A percentile compares a stretch with the other conserved stretches of the same genome.
Evolutionary conservation across 2,113 vertebrate species (phyloP).

Genomic region (Pterocles gutturalis): DNA sequence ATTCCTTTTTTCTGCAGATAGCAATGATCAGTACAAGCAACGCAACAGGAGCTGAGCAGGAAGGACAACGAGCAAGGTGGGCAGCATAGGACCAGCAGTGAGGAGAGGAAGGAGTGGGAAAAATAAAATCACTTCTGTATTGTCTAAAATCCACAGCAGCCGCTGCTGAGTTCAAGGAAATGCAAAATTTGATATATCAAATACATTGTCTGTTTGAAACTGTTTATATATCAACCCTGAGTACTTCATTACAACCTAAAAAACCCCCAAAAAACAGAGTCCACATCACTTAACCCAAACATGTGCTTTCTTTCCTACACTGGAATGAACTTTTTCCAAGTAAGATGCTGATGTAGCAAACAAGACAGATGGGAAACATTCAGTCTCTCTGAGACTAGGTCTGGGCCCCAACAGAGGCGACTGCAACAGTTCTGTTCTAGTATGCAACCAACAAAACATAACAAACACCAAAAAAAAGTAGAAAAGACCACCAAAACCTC

Average conservation of each 20-base stretch:
- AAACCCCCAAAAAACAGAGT: not conserved
- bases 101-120: not conserved
- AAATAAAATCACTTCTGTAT: not conserved
- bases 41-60: slow-evolving; percentile 78
- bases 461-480: not conserved
- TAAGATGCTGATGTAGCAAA: not conserved
- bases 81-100: slow-evolving; percentile 52
- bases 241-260: not conserved
- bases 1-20: not conserved
- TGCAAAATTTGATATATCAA: not conserved
- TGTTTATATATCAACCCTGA: not conserved
- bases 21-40: slow-evolving; percentile 29
- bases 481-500: not conserved
- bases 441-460: not conserved
- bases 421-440: too few relatives aligned
- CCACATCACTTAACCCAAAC: not conserved
- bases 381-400: too few relatives aligned
- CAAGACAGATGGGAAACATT: not conserved
- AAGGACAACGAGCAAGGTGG: slow-evolving; percentile 78
- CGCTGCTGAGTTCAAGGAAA: slow-evolving; percentile 29
- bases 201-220: not conserved
- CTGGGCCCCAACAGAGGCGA: not conserved
- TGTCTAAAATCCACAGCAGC: slow-evolving; percentile 17
- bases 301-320: not conserved
- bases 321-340: not conserved